Evolutionary conservation across 1,140 invertebrate species (phyloP).

Genomic region (Eufriesea mexicana): DNA sequence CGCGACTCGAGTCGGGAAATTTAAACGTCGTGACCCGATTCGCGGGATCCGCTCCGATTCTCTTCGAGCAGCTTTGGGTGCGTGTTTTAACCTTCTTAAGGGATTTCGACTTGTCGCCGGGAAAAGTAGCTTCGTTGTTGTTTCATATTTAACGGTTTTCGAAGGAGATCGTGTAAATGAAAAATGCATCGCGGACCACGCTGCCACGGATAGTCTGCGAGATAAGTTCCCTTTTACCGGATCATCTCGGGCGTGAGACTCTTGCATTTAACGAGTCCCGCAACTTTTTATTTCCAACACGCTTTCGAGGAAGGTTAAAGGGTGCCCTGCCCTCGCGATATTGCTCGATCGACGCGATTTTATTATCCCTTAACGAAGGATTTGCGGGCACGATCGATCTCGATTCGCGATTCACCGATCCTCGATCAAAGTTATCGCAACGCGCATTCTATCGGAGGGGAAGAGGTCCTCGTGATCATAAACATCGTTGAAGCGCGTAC

Average conservation of each 20-base stretch:
- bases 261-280: not conserved
- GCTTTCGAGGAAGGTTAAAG: not conserved
- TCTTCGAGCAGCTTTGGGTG: not conserved
- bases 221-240: not conserved
- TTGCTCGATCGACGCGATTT: not conserved
- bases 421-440: not conserved
- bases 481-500: slow-evolving; percentile 36
- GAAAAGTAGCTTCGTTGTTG: not conserved
- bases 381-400: not conserved
- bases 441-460: not conserved
- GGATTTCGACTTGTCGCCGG: not conserved
- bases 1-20: slow-evolving; percentile 59
- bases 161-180: not conserved
- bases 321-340: not conserved
- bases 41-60: not conserved
- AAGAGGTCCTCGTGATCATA: slow-evolving; percentile 38
- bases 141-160: slow-evolving; percentile 26
- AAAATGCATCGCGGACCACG: slow-evolving; percentile 2
- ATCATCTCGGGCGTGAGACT: not conserved
- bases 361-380: no score
- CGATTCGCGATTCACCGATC: not conserved
- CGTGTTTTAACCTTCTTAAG: slow-evolving; percentile 32
- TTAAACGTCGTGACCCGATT: slow-evolving; percentile 54
- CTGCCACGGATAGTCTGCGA: not conserved
- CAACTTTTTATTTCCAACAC: not conserved